These are phyloP conservation scores for Magallana nippona DNA, from an alignment of 2,888 invertebrate species.

Conservation along the genomic window DNA sequence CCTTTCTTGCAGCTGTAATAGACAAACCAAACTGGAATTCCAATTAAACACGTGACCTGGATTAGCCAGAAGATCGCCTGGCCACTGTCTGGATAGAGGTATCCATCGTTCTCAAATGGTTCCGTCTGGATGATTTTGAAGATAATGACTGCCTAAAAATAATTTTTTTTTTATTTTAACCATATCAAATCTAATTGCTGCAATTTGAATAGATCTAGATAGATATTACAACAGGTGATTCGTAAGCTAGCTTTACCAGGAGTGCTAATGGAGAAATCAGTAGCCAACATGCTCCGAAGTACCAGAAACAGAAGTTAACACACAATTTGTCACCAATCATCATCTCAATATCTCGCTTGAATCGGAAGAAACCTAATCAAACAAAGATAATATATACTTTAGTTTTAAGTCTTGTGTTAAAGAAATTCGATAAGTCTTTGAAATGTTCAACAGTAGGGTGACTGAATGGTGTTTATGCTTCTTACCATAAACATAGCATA, in stretches of 20 bases:
- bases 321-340: conserved; percentile 70
- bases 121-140: conserved; percentile 42
- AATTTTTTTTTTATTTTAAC: not conserved
- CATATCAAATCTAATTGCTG: not conserved
- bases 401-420: too few species aligned
- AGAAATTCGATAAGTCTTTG: too few species aligned
- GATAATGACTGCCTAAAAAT: conserved; percentile 46
- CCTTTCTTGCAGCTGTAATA: conserved; percentile 39
- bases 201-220: too few species aligned
- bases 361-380: conserved; percentile 64
- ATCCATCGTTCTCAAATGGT: conserved; percentile 35
- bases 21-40: conserved; percentile 46
- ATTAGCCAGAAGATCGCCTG: conserved; percentile 50
- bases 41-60: conserved; percentile 38
- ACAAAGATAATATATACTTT: too few species aligned
- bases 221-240: too few species aligned
- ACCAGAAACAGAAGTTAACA: conserved; percentile 57
- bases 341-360: conserved; percentile 73
- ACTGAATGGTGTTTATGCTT: too few species aligned
- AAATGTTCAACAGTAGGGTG: too few species aligned
- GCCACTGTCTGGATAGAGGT: conserved; percentile 44
- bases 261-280: conserved; percentile 71
- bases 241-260: conserved; percentile 58
- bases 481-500: conserved; percentile 79
- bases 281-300: conserved; percentile 70